Conservation (phyloP, 2,113 vertebrate species). For the Indicator indicator region DNA sequence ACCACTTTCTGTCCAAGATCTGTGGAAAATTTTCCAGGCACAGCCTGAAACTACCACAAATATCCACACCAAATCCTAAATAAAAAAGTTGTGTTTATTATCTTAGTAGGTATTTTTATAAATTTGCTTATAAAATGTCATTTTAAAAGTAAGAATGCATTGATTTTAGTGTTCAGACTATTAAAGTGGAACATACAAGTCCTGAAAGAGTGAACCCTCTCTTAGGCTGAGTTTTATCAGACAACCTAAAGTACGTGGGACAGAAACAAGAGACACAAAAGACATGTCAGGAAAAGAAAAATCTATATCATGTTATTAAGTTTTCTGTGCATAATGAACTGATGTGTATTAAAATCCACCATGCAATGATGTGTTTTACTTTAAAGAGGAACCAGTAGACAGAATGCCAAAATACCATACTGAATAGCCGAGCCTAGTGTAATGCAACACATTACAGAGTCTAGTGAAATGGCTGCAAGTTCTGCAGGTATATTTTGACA, state of each 20-base stretch:
- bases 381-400: not conserved
- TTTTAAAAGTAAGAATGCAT: not conserved
- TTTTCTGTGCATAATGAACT: not conserved
- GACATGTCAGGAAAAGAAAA: not conserved
- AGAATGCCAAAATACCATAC: slow-evolving; percentile 24
- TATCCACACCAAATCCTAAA: not conserved
- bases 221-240: not conserved
- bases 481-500: not conserved
- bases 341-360: not conserved
- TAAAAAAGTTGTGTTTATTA: not conserved
- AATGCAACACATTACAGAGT: not conserved
- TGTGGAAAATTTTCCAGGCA: too few relatives aligned
- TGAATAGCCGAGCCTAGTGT: not conserved
- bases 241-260: not conserved
- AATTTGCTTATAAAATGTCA: not conserved
- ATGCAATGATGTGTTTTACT: not conserved
- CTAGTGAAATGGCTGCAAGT: not conserved
- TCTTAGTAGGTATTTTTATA: not conserved
- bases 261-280: not conserved
- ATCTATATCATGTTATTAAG: not conserved
- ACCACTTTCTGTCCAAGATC: too few relatives aligned
- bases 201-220: not conserved
- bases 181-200: not conserved
- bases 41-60: too few relatives aligned
- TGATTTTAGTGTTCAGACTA: not conserved